Evolutionary conservation across 2,797 vertebrate species (phyloP), one percentile per base, ranked within the genome.

Genomic region (Chrosomus eos): DNA sequence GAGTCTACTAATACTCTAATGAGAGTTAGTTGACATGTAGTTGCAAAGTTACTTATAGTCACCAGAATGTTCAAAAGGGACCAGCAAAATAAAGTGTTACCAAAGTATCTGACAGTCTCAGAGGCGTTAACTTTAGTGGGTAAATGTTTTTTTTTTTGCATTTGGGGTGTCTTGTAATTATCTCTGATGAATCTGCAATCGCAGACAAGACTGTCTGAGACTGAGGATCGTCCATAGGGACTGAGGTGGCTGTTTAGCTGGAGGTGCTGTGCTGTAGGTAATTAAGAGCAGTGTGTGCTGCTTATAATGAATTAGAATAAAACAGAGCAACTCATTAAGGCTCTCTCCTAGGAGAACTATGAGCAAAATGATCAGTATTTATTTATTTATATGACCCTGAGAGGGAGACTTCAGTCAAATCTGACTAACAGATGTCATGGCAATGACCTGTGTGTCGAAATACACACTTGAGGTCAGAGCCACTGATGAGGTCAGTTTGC

Each of bases 311-410:
- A 83, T 82, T 76, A 64, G 79, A 82, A 81, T 88, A 74, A 80
- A 83, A 85, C 84, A 84, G 75, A 88, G 89, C 80, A 83, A 84
- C 84, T 87, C 85, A 88, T 89, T 89, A 89, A 36, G 81, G 62
- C 48, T 75, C n/a, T 53, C 85, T 88, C 80, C 79, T 81, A 86
- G 76, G 88, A 78, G 53, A 36, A 31, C 60, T 45, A 77, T 78
- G 43, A 83, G 83, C 53, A 45, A 31, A 84, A 79, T 60, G 55
- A 85, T 80, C 31, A 66, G 76, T 48, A 64, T 73, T 85, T 80
- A 71, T 73, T 85, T 80, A 71, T 80, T 86, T 81, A 86, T 75
- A 45, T 88, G 75, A 82, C 43, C 76, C 68, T 72, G 67, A 51
- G 38, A 71, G 36, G 36, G 2, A 70, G 60, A 76, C 71, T 45